Conservation (phyloP, 1,140 invertebrate genomes). For the Eriocheir sinensis region DNA sequence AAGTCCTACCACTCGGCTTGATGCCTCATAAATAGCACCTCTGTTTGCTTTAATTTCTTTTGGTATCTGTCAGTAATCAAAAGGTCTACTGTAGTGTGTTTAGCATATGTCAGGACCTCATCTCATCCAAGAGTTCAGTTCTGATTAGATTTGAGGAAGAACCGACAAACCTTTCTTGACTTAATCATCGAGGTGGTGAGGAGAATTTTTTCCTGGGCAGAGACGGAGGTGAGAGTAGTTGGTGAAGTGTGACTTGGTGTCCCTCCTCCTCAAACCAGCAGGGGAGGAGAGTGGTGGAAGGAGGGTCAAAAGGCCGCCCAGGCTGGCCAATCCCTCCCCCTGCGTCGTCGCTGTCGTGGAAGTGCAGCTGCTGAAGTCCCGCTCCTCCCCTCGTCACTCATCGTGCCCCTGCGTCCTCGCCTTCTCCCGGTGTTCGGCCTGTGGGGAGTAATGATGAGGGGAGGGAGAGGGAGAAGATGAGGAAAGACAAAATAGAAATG, state of each 20-base stretch:
- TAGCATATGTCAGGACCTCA: too few species aligned
- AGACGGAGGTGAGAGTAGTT: conserved; percentile 97
- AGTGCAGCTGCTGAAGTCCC: conserved; percentile 69
- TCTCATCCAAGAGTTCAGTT: too few species aligned
- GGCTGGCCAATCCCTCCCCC: conserved; percentile 79
- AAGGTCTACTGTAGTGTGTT: too few species aligned
- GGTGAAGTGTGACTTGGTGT: conserved; percentile 94
- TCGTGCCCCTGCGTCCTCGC: conserved; percentile 57
- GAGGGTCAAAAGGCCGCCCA: conserved; percentile 81
- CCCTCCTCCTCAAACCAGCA: conserved; percentile 85
- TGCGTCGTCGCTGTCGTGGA: conserved; percentile 77
- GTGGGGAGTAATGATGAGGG: too few species aligned
- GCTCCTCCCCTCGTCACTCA: conserved; percentile 80
- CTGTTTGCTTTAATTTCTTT: too few species aligned
- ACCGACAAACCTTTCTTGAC: conserved; percentile 86
- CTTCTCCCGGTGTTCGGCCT: conserved; percentile 62
- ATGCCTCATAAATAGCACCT: too few species aligned
- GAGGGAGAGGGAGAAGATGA: neutral
- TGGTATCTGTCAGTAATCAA: too few species aligned
- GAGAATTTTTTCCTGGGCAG: conserved; percentile 92
- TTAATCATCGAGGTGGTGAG: conserved; percentile 92
- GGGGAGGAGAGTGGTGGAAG: conserved; percentile 80
- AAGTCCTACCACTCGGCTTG: too few species aligned
- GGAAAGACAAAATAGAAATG: neutral
- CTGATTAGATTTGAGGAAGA: too few species aligned